phyloP scores from a whole-genome alignment of 2,888 invertebrate species.

The Apodemia duryi region DNA sequence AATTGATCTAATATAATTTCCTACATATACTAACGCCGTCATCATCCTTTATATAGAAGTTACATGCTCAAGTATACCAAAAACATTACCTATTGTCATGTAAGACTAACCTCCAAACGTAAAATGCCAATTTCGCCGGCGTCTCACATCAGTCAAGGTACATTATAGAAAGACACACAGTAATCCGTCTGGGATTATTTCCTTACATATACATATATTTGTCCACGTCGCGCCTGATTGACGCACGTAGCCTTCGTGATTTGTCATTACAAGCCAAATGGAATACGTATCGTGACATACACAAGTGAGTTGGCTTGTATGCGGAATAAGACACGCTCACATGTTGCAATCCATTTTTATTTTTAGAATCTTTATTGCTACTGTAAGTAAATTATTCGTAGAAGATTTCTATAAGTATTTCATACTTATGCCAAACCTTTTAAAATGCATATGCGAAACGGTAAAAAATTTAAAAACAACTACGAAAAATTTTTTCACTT shows the following conservation, averaged over 20 bases:
- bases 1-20: too few species aligned
- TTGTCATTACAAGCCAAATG: conserved; percentile 30
- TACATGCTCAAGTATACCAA: too few species aligned
- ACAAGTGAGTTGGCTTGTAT: neutral
- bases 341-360: neutral
- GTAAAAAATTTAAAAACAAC: too few species aligned
- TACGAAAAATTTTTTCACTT: too few species aligned
- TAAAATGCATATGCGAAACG: too few species aligned
- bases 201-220: conserved; percentile 30
- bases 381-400: neutral
- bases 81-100: neutral
- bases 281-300: conserved; percentile 11
- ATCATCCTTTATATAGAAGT: too few species aligned
- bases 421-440: too few species aligned
- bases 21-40: too few species aligned
- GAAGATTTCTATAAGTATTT: too few species aligned
- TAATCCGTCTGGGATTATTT: conserved; percentile 19
- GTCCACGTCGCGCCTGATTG: conserved; percentile 36
- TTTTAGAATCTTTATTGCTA: neutral
- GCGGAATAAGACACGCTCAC: neutral
- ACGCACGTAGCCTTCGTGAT: conserved; percentile 32
- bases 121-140: neutral
- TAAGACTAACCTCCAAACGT: neutral
- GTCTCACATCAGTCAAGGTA: neutral
- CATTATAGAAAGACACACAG: neutral